Evolutionary conservation across 2,888 invertebrate species (phyloP).

Genomic region (Netelia melanura): DNA sequence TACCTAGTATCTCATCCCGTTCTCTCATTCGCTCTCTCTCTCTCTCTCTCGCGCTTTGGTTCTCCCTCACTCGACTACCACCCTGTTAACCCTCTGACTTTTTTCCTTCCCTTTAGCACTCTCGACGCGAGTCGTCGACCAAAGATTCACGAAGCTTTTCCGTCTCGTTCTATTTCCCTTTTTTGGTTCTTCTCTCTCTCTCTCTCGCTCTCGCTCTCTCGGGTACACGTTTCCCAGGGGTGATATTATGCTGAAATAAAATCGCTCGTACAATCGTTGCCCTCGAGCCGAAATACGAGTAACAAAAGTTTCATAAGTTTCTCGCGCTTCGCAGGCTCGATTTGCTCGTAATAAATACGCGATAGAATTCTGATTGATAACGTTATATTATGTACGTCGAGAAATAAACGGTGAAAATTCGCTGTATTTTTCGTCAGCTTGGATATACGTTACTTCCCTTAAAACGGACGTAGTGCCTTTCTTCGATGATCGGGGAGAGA

Average conservation of each 20-base stretch:
- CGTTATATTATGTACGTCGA: too few species aligned
- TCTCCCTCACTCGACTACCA: conserved; percentile 43
- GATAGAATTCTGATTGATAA: conserved; percentile 6
- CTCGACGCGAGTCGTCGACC: conserved; percentile 45
- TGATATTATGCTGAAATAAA: conserved; percentile 80
- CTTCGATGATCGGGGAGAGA: conserved; percentile 40
- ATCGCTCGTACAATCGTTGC: conserved; percentile 77
- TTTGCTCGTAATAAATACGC: background rate
- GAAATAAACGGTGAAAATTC: too few species aligned
- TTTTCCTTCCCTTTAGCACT: conserved; percentile 36
- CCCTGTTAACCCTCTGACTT: conserved; percentile 60
- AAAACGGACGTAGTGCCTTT: background rate
- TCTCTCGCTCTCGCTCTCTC: conserved; percentile 57
- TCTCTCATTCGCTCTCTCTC: conserved; percentile 27
- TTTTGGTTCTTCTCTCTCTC: conserved; percentile 45
- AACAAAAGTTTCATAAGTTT: conserved; percentile 39
- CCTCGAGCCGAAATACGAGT: conserved; percentile 28
- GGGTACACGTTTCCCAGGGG: conserved; percentile 74
- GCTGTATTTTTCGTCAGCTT: too few species aligned
- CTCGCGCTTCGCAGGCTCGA: background rate
- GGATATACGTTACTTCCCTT: background rate
- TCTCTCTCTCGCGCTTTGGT: background rate
- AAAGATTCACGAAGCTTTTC: conserved; percentile 51
- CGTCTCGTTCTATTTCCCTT: conserved; percentile 20
- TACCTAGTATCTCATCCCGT: conserved; percentile 61